Conservation (phyloP, 2,113 vertebrate genomes). For the Gnathonemus longibarbis region DNA sequence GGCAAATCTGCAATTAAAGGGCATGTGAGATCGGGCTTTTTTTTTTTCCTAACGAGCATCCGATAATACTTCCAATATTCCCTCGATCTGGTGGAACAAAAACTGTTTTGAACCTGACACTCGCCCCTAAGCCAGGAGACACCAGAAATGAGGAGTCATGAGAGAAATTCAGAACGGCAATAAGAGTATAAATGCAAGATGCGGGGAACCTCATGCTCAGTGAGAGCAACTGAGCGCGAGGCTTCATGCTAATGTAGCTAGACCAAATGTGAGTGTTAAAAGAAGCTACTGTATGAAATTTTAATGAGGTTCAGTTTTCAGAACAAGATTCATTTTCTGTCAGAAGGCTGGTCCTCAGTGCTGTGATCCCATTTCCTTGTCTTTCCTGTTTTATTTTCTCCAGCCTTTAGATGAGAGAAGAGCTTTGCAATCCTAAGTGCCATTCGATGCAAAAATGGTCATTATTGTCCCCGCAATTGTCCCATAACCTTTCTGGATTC, state of each 20-base stretch:
- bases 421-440: not conserved
- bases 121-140: not conserved
- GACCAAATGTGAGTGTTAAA: conserved; percentile 32
- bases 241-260: conserved; percentile 15
- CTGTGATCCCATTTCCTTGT: not conserved
- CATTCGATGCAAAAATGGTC: not conserved
- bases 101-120: not conserved
- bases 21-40: not conserved
- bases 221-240: not conserved
- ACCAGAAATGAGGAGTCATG: not conserved
- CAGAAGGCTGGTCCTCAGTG: not conserved
- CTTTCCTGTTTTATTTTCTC: not conserved
- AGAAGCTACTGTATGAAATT: conserved; percentile 1
- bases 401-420: not conserved
- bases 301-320: not conserved
- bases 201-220: not conserved
- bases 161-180: not conserved
- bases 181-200: not conserved
- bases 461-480: not conserved
- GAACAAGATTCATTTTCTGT: not conserved
- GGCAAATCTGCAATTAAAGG: conserved; percentile 15
- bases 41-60: not conserved
- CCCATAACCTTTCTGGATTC: not conserved
- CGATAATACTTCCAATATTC: not conserved
- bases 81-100: not conserved